Base-by-base conservation (phyloP, 2,888 invertebrate genomes). In the Sisyra nigra region DNA sequence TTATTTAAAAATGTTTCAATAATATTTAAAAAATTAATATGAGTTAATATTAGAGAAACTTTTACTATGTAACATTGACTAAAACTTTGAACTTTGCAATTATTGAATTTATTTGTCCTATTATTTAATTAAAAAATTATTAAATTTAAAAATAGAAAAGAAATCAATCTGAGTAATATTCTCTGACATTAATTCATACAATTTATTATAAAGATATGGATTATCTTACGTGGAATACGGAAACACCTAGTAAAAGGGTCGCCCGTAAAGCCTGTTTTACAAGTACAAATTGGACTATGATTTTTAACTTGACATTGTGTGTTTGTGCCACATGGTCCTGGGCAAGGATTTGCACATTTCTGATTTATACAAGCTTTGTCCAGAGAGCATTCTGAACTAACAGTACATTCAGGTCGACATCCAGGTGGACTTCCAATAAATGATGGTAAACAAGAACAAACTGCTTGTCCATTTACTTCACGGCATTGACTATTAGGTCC, bases 401-500 rank as follows among this genome's bases (percentile, higher is more conserved):
- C 70, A n/a, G 75, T 71, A 57, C 85, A 85, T 62, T 85, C 83
- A 1, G 84, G 83, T 53, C 83, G 69, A 57, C 85, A 86, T 51
- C 64, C 63, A 7, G 77, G 80, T 38, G 83, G 82, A 47, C 58
- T 60, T 41, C 68, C 68, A 17, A 61, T 54, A 50, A 63, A 67
- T 38, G 59, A 58, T 32, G 65, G 60, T 42, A 63, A 54, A 47
- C 67, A 68, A 24, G 63, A 62, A 50, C 68, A 68, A 34, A 65
- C 60, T 8, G 68, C 66, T 50, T 58, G 53, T 33, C 60, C 62
- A 51, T 82, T 81, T 18, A 73, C 58, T 57, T 76, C 79, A 51
- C 76, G 74, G 55, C 88, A 88, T 52, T 78, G 69, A 48, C 86
- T 84, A 55, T 86, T 85, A 5, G 84, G 76, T 31, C 88, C 88